A percentile compares a stretch with the other conserved stretches of the same genome.
phyloP scores from a whole-genome alignment of 2,797 vertebrate genomes.

The Premnoplex brunnescens region DNA sequence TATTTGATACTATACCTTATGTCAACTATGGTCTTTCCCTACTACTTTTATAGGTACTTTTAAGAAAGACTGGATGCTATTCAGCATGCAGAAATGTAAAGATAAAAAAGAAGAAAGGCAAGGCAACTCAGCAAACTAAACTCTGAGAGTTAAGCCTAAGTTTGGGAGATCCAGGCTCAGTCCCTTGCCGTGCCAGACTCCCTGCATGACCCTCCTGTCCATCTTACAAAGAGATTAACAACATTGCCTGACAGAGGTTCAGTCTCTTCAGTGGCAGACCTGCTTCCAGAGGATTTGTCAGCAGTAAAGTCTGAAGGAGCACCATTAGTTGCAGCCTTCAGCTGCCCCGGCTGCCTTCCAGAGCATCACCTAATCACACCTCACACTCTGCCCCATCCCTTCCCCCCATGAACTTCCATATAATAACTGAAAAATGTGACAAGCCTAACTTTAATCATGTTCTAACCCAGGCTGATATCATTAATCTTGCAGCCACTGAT shows the following conservation, averaged over 20 bases:
- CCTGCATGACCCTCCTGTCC: neutral
- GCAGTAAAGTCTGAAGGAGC: neutral
- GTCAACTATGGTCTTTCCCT: neutral
- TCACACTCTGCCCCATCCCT: neutral
- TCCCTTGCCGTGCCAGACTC: neutral
- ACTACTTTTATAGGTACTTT: neutral
- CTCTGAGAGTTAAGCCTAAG: neutral
- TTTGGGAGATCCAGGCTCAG: neutral
- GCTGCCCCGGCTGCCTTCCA: neutral
- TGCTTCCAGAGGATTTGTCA: neutral
- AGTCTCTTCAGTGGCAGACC: neutral
- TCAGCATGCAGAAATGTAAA: neutral
- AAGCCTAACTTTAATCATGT: conserved; percentile 62
- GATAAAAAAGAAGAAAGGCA: neutral
- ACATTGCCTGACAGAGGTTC: neutral
- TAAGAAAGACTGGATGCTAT: neutral
- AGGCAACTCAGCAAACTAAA: neutral
- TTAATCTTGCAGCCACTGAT: conserved; percentile 72
- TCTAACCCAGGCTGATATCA: conserved; percentile 59
- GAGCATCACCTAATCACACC: neutral
- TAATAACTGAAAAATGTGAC: conserved; percentile 51
- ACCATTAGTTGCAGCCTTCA: neutral
- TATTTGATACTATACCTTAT: neutral
- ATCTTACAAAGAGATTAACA: neutral
- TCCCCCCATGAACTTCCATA: neutral